Base-by-base conservation (phyloP, 2,113 vertebrate genomes). In the Oceanites oceanicus region DNA sequence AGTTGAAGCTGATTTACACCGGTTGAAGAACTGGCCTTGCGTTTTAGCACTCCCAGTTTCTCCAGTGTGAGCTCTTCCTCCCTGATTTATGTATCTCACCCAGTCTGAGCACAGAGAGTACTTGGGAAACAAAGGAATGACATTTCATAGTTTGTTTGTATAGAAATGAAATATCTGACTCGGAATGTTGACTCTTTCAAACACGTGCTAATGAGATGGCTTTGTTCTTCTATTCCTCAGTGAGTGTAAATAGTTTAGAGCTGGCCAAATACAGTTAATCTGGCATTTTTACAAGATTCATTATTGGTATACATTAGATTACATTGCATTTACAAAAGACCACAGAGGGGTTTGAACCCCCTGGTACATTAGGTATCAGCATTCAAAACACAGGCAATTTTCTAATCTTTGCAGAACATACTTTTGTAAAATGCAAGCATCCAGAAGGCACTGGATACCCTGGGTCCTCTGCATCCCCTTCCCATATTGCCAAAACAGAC, bases 141-240 rank as follows among this genome's bases (percentile, higher is more conserved):
- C 92, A 96, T 96, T 96, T 96, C 86, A 53, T 93, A 67, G 79
- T 94, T 93, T 95, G 87, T 90, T 95, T 97, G 82, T 84, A 92
- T 68, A 92, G 94, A 94, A 94, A 94, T 92, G 79, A 94, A 88
- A 92, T 91, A 92, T 89, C 91, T 94, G 91, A 84, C 92, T 92
- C 1, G 0, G 83, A 79, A 86, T 90, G 81, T 68, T 96, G 92
- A 95, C 88, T 92, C 86, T 88, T 86, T 84, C 92, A 94, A 92
- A 94, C 92, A 93, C 86, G 92, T 92, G 91, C 68, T 95, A 96
- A 96, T 92, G 92, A 94, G 83, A 65, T 86, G 52, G 56, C 77
- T 95, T 97, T 96, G 88, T 94, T 95, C 73, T 73, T 63, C 73
- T 65, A 4, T 82, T 92, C 83, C 65, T 59, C 15, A 52, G 68